Percentiles rank a stretch among this genome's conserved stretches.
Evolutionary conservation across 2,888 invertebrate genomes (phyloP).

Genomic region (Caenorhabditis parvicauda): DNA sequence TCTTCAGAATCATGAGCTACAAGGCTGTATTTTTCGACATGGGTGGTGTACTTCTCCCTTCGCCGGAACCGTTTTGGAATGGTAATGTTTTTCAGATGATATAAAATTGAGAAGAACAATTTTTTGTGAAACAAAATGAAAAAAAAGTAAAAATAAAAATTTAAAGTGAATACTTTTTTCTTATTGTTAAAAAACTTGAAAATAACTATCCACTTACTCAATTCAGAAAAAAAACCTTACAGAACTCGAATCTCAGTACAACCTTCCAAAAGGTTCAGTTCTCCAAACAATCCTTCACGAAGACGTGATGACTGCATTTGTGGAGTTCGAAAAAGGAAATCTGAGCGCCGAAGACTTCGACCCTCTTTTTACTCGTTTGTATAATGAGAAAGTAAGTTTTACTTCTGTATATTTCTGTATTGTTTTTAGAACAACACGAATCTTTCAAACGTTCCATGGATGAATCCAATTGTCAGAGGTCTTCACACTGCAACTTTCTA

Average conservation of each 20-base stretch:
- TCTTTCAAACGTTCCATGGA: constrained; percentile 9
- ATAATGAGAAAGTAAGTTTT: constrained; percentile 60
- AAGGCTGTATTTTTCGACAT: constrained; percentile 66
- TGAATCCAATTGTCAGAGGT: constrained; percentile 8
- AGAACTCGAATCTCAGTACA: constrained; percentile 57
- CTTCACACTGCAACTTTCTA: constrained; percentile 4
- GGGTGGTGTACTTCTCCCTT: constrained; percentile 66
- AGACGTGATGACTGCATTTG: constrained; percentile 35
- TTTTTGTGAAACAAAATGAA: background rate
- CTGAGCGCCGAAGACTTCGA: constrained; percentile 63
- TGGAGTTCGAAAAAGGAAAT: constrained; percentile 63
- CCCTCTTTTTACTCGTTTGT: constrained; percentile 62
- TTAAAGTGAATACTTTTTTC: background rate
- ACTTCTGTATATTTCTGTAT: background rate
- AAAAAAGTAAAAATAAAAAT: constrained; percentile 1
- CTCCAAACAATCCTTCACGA: constrained; percentile 53
- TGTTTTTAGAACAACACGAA: constrained; percentile 12
- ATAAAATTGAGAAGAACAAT: background rate
- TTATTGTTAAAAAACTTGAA: background rate
- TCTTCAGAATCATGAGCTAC: background rate
- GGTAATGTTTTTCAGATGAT: constrained; percentile 18
- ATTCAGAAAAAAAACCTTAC: constrained; percentile 11
- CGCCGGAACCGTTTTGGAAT: constrained; percentile 62
- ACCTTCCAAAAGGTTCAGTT: constrained; percentile 60
- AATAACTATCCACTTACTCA: background rate